A percentile compares a stretch with the other conserved stretches of the same genome.
Conservation (phyloP, 64 coral and sea anemone species). For the Porites australiensis region DNA sequence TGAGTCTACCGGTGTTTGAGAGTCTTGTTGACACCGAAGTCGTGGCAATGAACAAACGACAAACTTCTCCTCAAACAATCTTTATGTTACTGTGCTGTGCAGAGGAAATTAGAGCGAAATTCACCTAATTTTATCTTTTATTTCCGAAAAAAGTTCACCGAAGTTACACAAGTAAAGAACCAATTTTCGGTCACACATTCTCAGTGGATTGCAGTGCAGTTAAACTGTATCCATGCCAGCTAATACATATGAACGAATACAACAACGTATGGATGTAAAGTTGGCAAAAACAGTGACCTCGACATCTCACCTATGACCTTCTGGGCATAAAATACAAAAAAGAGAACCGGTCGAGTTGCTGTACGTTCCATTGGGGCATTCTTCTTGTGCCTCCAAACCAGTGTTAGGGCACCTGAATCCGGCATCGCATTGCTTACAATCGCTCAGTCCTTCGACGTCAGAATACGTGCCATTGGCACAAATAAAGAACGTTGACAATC, state of each 20-base stretch:
- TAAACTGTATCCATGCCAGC: not conserved
- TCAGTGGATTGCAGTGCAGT: no score
- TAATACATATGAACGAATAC: not conserved
- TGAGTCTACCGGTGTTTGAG: no score
- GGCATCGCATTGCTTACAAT: conserved; percentile 45
- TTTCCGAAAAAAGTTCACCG: no score
- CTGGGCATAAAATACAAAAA: conserved; percentile 45
- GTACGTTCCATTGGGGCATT: conserved; percentile 29
- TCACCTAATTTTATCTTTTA: no score
- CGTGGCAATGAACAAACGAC: no score
- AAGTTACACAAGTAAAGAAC: no score
- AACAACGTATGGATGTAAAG: not conserved
- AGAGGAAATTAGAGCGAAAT: no score
- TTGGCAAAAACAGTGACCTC: not conserved
- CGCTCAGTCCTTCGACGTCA: not conserved
- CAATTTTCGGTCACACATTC: no score
- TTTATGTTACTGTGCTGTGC: no score
- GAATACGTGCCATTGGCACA: conserved; percentile 44
- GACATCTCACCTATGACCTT: conserved; percentile 46
- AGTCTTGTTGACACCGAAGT: no score
- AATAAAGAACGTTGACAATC: not conserved
- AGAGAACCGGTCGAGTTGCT: conserved; percentile 14
- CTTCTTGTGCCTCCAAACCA: conserved; percentile 30
- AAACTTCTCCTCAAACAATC: no score
- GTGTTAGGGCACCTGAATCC: conserved; percentile 29